phyloP scores from a whole-genome alignment of 2,797 vertebrate genomes.

The Alcedo quadribrachys region DNA sequence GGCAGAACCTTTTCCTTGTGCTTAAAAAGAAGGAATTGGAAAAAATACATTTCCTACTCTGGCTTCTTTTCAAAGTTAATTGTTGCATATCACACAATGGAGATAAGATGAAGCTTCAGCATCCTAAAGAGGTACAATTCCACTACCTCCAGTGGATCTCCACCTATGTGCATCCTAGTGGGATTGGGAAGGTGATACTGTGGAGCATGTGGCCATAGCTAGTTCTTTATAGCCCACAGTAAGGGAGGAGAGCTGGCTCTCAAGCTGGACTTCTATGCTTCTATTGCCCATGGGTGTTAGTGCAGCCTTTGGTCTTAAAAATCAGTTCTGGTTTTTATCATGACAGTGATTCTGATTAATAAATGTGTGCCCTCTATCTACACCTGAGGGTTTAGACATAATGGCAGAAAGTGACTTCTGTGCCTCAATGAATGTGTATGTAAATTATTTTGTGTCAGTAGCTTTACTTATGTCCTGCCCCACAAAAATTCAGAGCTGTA shows the following conservation, averaged over 20 bases:
- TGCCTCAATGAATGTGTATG: background rate
- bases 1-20: background rate
- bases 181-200: background rate
- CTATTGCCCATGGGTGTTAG: background rate
- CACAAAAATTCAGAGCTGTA: background rate
- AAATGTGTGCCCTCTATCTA: background rate
- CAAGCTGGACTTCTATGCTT: background rate
- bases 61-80: background rate
- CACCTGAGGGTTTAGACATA: background rate
- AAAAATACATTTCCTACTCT: background rate
- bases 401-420: constrained; percentile 38
- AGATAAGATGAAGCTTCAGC: background rate
- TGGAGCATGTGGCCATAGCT: background rate
- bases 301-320: background rate
- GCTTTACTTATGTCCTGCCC: background rate
- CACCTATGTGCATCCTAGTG: background rate
- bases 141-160: background rate
- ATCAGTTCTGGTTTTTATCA: background rate
- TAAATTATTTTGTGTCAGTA: background rate
- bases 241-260: background rate
- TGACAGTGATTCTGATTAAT: constrained; percentile 2
- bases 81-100: background rate
- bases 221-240: background rate
- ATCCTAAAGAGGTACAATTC: background rate
- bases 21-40: background rate